Evolutionary conservation across 92 coral and sea anemone species (phyloP), one percentile per base, ranked within the genome.

Genomic region (Anthopleura xanthogrammica): DNA sequence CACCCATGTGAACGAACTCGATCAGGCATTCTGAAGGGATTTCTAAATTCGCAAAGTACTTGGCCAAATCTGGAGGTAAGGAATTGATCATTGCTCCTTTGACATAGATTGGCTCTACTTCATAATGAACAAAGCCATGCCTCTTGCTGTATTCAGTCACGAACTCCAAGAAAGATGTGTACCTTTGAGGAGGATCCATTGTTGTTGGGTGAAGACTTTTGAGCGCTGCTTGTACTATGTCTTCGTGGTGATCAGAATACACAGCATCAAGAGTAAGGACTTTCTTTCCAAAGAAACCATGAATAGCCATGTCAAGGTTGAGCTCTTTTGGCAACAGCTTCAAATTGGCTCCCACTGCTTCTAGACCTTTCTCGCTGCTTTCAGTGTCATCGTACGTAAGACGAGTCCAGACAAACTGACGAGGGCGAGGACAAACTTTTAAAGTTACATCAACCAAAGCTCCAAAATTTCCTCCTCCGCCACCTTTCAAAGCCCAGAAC

Each of bases 1-100:
- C 97, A 20, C 94, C 97, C 97, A 93, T 93, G 86, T 93, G 97
- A 17, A 91, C 94, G 88, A 93, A 89, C 83, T 93, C 97, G 8
- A 93, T 77, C 2, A 93, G 93, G 65, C 97, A 93, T 68, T 86
- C 94, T 16, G 91, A 48, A 48, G 92, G 94, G 66, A 93, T 91
- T 3, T 91, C 88, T 43, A 93, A 24, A 4, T 42, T 12, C 12
- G 92, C 88, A 72, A 93, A 91, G 80, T 91, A 90, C 56, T 90
- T 84, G 54, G 94, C 92, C 86, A 93, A 70, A 13, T 77, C 17
- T 13, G 92, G 83, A 2, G 94, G 89, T 3, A 93, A 52, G 20
- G 90, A 76, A 4, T 91, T 74, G 23, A 93, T 89, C 97, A 93
- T 93, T 0, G 79, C 90, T 8, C 97, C 97, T 60, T 93, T 93